A percentile compares a stretch with the other conserved stretches of the same genome.
Evolutionary conservation across 2,888 invertebrate species (phyloP).

Genomic region (Nematopogon swammerdamellus): DNA sequence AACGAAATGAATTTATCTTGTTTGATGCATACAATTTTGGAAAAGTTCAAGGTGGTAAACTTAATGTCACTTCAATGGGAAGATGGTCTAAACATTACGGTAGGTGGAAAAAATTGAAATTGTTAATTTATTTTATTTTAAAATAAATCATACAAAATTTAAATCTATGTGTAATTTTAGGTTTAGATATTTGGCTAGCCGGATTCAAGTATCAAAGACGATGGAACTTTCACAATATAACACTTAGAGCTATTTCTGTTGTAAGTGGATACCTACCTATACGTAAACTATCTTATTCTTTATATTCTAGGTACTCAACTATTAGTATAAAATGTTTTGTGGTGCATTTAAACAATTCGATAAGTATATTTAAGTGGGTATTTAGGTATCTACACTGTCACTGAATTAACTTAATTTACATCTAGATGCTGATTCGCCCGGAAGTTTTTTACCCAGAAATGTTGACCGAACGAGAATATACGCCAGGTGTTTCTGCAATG

Average conservation of each 20-base stretch:
- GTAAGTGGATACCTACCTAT: slow-evolving; percentile 21
- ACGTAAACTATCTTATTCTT: too few species aligned
- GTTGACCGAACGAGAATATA: slow-evolving; percentile 14
- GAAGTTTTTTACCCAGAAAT: slow-evolving; percentile 24
- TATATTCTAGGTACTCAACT: too few species aligned
- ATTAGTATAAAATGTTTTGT: too few species aligned
- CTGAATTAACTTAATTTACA: too few species aligned
- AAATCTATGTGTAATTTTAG: too few species aligned
- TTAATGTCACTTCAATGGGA: slow-evolving; percentile 18
- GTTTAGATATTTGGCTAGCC: slow-evolving; percentile 7
- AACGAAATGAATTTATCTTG: too few species aligned
- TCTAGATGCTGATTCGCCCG: slow-evolving; percentile 25
- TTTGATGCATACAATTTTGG: slow-evolving; percentile 30
- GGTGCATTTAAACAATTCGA: too few species aligned
- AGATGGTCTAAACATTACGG: slow-evolving; percentile 16
- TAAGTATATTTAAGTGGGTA: too few species aligned
- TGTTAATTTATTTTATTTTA: slow-evolving; percentile 4
- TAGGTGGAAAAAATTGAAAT: slow-evolving; percentile 1
- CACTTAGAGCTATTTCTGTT: slow-evolving; percentile 24
- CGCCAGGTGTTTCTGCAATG: slow-evolving; percentile 18
- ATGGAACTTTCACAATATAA: slow-evolving; percentile 25
- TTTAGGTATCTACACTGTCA: too few species aligned
- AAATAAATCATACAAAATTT: too few species aligned
- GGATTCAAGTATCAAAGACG: slow-evolving; percentile 27
- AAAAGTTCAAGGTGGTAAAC: slow-evolving; percentile 24